Evolutionary conservation across 2,113 vertebrate species (phyloP), one percentile per base, ranked within the genome.

Genomic region (Picathartes gymnocephalus): DNA sequence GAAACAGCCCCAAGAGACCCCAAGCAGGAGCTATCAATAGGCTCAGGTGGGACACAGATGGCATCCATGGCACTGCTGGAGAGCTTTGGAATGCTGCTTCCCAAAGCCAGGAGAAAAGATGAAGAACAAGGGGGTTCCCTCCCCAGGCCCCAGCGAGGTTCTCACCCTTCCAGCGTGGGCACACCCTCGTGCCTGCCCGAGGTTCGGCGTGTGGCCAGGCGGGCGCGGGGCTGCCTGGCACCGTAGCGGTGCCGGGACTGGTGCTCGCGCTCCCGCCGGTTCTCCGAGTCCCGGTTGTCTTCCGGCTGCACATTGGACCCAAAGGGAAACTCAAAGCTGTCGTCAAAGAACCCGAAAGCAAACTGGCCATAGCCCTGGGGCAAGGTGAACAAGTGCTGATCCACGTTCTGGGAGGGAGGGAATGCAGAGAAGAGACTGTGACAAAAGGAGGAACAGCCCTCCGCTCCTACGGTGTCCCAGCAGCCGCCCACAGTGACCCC

Each of bases 111-210:
- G 6, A 50, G 23, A 11, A 33, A 24, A 28, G 15, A 9, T 1
- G 60, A 60, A 10, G 31, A 78, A 18, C 1, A 31, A 3, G 0
- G 0, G 6, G 45, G 21, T 2, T 74, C 27, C 35, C n/a, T 47
- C 6, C 20, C 4, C 45, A 10, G 28, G 22, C 6, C 4, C 6
- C 4, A 2, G 25, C 2, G 19, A 0, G 2, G 15, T 35, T 35
- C 98, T 98, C 94, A 99, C 99, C 99, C 99, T 93, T 99, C 99
- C 86, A 99, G 97, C 7, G 99, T 99, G 42, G 99, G 99, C 62
- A 99, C 99, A 4, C 99, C 99, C 92, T 99, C 99, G 10, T 99
- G 98, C 95, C 99, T 98, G 94, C 98, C 98, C 16, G 98, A 74
- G 71, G 99, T 97, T n/a, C 99, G 98, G 65, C 99, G 98, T 1